Conservation (phyloP, 2,113 vertebrate genomes). For the Phycodurus eques region DNA sequence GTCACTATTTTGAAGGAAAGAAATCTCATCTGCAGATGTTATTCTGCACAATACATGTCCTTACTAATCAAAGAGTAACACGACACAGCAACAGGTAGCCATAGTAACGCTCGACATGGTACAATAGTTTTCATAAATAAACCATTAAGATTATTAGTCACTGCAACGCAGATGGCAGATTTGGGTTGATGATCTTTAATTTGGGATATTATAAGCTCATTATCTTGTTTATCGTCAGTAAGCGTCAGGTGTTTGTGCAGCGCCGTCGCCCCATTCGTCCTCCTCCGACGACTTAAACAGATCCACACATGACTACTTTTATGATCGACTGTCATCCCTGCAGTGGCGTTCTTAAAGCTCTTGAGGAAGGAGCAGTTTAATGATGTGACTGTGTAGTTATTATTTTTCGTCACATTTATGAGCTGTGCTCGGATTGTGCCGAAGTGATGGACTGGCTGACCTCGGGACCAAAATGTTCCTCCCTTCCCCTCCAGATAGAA, state of each 20-base stretch:
- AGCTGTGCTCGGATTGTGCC: neutral
- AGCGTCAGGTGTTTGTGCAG: neutral
- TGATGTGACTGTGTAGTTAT: neutral
- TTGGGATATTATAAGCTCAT: conserved; percentile 9
- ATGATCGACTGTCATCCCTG: neutral
- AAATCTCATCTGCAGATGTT: neutral
- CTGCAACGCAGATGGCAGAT: conserved; percentile 3
- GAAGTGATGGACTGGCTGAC: neutral
- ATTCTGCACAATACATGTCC: neutral
- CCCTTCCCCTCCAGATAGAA: neutral
- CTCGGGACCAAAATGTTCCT: neutral
- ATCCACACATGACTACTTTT: conserved; percentile 6
- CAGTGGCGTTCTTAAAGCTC: neutral
- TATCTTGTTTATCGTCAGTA: neutral
- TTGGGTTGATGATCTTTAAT: conserved; percentile 10
- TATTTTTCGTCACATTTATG: neutral
- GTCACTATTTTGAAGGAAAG: neutral
- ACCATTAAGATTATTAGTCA: conserved; percentile 1
- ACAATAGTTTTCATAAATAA: conserved; percentile 8
- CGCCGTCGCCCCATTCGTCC: neutral
- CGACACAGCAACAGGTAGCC: neutral
- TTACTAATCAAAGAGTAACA: neutral
- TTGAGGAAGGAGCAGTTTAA: neutral
- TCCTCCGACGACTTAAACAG: conserved; percentile 2
- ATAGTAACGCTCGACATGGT: neutral